A percentile compares a stretch with the other conserved stretches of the same genome.
phyloP scores from a whole-genome alignment of 2,888 invertebrate species.

The Synergus gifuensis region DNA sequence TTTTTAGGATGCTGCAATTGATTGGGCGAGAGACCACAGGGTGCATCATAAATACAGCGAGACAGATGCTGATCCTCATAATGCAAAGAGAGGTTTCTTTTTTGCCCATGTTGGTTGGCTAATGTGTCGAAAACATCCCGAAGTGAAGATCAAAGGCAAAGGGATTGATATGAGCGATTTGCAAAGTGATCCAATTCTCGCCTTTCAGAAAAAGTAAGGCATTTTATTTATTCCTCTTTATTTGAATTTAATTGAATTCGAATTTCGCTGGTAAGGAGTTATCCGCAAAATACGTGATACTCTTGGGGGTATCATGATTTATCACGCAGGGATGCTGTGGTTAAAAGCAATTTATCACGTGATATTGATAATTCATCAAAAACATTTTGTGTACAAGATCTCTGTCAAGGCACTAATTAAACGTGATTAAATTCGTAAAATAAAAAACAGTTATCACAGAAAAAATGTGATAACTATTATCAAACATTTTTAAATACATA shows the following conservation, averaged over 20 bases:
- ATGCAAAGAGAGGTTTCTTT: conserved; percentile 95
- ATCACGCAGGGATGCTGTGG: no score
- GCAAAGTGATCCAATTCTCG: conserved; percentile 88
- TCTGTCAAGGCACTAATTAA: no score
- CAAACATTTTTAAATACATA: no score
- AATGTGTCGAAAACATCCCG: conserved; percentile 92
- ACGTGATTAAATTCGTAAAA: no score
- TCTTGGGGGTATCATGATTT: no score
- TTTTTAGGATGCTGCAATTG: conserved; percentile 85
- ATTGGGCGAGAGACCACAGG: conserved; percentile 88
- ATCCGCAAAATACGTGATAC: no score
- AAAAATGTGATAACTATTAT: no score
- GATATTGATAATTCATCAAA: no score
- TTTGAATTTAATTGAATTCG: neutral
- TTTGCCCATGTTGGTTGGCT: conserved; percentile 98
- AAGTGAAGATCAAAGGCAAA: conserved; percentile 92
- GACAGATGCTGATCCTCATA: conserved; percentile 96
- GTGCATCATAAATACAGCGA: conserved; percentile 96
- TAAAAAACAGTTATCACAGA: no score
- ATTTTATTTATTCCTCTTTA: neutral
- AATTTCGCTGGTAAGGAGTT: no score
- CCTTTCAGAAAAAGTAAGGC: conserved; percentile 89
- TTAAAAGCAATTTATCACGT: no score
- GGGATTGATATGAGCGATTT: conserved; percentile 92
- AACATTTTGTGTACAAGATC: no score